A percentile compares a stretch with the other conserved stretches of the same genome.
Conservation (phyloP, 2,888 invertebrate genomes). For the Chymomyza procnemis region DNA sequence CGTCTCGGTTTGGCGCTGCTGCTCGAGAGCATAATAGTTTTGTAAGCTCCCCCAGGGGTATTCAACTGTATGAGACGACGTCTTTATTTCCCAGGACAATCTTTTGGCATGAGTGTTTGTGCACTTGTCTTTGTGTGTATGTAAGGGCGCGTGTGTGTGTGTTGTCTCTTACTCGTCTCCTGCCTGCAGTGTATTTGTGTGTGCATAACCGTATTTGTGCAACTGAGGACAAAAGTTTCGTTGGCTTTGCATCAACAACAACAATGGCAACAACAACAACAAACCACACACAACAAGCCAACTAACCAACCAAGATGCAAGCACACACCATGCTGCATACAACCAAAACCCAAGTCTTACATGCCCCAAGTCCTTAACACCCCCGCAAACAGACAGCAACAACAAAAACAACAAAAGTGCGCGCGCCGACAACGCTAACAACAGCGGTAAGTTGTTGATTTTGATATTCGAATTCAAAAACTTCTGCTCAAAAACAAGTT, state of each 20-base stretch:
- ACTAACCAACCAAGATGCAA: constrained; percentile 6
- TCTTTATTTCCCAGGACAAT: constrained; percentile 74
- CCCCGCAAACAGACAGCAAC: constrained; percentile 33
- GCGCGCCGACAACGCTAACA: constrained; percentile 45
- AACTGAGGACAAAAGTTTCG: constrained; percentile 68
- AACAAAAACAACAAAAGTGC: no score
- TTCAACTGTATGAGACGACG: constrained; percentile 70
- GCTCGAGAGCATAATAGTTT: constrained; percentile 68
- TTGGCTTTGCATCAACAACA: constrained; percentile 71
- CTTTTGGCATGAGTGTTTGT: constrained; percentile 69
- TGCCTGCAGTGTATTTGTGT: constrained; percentile 14
- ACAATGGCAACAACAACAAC: constrained; percentile 63
- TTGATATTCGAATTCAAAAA: constrained; percentile 66
- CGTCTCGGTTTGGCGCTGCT: constrained; percentile 36
- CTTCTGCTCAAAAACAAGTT: constrained; percentile 33
- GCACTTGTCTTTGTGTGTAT: constrained; percentile 41
- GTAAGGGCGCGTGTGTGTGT: constrained; percentile 2
- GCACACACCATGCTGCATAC: constrained; percentile 17
- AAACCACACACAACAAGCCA: constrained; percentile 17
- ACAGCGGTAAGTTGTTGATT: constrained; percentile 67
- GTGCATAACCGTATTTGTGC: constrained; percentile 55
- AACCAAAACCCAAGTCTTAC: neutral
- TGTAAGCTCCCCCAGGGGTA: constrained; percentile 69
- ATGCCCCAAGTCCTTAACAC: constrained; percentile 22
- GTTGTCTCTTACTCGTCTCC: neutral